Evolutionary conservation across 1,140 invertebrate genomes (phyloP).

Genomic region (Atta cephalotes): DNA sequence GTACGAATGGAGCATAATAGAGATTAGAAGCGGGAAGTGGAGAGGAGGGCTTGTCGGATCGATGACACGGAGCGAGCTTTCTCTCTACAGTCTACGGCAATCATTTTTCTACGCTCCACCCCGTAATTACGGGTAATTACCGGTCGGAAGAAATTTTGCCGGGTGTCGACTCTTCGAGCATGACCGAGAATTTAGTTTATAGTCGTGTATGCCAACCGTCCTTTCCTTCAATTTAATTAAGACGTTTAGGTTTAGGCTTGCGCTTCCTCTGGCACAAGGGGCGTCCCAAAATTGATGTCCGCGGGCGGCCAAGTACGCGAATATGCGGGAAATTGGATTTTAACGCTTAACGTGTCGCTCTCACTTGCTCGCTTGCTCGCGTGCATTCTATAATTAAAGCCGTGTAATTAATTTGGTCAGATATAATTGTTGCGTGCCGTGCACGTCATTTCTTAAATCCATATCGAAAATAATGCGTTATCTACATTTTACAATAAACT

Average conservation of each 20-base stretch:
- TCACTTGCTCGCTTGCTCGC: neutral
- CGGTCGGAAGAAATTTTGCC: constrained; percentile 45
- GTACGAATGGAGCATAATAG: constrained; percentile 24
- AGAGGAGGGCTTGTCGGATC: constrained; percentile 34
- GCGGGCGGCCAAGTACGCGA: constrained; percentile 20
- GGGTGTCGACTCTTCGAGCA: constrained; percentile 53
- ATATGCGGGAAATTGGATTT: constrained; percentile 61
- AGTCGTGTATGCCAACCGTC: neutral
- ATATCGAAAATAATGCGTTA: neutral
- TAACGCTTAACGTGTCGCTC: constrained; percentile 40
- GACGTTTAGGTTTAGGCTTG: constrained; percentile 6
- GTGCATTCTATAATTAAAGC: constrained; percentile 36
- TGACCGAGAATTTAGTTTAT: neutral
- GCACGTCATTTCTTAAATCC: neutral
- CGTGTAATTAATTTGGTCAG: constrained; percentile 36
- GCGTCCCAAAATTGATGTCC: constrained; percentile 55
- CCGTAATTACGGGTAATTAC: constrained; percentile 72
- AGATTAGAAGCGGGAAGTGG: constrained; percentile 31
- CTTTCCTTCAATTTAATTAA: constrained; percentile 70
- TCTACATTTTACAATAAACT: neutral
- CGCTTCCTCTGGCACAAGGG: constrained; percentile 45
- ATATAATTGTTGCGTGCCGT: neutral
- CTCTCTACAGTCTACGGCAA: constrained; percentile 1
- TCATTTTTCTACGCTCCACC: constrained; percentile 64
- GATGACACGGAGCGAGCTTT: constrained; percentile 59